phyloP scores from a whole-genome alignment of 1,140 invertebrate species.

The Melipona quadrifasciata region DNA sequence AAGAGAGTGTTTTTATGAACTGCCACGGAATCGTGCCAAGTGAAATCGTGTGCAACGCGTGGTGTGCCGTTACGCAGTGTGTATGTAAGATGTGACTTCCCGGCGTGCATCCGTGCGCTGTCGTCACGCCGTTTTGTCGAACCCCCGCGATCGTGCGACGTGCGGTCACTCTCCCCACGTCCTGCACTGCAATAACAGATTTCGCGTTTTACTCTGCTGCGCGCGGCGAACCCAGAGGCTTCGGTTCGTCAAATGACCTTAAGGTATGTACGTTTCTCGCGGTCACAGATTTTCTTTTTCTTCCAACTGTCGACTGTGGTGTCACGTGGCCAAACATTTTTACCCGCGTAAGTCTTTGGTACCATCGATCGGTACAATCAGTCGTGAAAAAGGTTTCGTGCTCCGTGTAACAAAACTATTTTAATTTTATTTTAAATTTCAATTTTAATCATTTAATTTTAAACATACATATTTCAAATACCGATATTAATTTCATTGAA shows the following conservation, averaged over 20 bases:
- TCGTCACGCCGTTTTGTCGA: constrained; percentile 3
- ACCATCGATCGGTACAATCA: no score
- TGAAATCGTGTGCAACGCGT: constrained; percentile 16
- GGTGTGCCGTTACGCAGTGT: neutral
- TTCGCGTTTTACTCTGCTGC: neutral
- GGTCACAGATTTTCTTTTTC: neutral
- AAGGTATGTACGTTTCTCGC: constrained; percentile 41
- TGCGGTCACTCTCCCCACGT: neutral
- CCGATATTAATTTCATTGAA: no score
- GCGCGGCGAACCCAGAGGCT: no score
- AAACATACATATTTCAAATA: no score
- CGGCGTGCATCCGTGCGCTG: constrained; percentile 26
- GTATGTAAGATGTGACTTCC: constrained; percentile 61
- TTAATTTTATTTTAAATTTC: no score
- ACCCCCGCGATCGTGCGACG: constrained; percentile 13
- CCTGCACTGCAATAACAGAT: neutral
- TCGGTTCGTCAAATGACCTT: constrained; percentile 24
- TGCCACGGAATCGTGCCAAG: neutral
- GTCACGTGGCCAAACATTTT: constrained; percentile 30
- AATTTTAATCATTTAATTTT: no score
- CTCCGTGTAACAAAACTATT: no score
- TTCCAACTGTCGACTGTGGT: no score
- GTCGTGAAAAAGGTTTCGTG: no score
- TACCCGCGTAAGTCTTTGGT: neutral
- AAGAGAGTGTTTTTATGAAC: constrained; percentile 7